Evolutionary conservation across 64 coral and sea anemone genomes (phyloP).

Genomic region (Trachythela sp.): DNA sequence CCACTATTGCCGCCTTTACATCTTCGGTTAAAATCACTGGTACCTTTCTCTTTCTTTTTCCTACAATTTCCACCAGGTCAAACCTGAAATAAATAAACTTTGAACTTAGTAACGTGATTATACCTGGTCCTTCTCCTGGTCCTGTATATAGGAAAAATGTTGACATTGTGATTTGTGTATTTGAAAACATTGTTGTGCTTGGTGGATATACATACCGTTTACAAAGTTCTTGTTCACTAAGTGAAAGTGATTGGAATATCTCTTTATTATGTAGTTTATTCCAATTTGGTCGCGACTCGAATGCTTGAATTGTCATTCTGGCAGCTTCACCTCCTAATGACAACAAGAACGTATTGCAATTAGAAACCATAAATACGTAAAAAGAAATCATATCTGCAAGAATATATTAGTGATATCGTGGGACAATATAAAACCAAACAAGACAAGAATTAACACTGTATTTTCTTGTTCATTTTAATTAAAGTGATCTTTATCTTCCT

Average conservation of each 20-base stretch:
- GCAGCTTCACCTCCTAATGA: neutral
- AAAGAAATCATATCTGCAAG: neutral
- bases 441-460: neutral
- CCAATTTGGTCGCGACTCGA: neutral
- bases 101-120: too few relatives aligned
- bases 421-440: too few relatives aligned
- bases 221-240: neutral
- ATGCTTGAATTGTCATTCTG: neutral
- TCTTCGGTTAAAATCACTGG: conserved; percentile 28
- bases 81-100: conserved; percentile 14
- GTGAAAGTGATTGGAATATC: neutral
- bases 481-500: neutral
- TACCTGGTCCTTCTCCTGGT: too few relatives aligned
- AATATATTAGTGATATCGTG: neutral
- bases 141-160: neutral
- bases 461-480: neutral
- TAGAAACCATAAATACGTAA: neutral
- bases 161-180: neutral
- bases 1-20: conserved; percentile 14
- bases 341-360: neutral
- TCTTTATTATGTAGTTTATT: neutral
- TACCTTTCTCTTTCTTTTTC: conserved; percentile 23
- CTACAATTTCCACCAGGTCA: conserved; percentile 48
- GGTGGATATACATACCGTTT: too few relatives aligned
- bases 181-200: neutral